Evolutionary conservation across 2,888 invertebrate species (phyloP).

Genomic region (Latrodectus hesperus): DNA sequence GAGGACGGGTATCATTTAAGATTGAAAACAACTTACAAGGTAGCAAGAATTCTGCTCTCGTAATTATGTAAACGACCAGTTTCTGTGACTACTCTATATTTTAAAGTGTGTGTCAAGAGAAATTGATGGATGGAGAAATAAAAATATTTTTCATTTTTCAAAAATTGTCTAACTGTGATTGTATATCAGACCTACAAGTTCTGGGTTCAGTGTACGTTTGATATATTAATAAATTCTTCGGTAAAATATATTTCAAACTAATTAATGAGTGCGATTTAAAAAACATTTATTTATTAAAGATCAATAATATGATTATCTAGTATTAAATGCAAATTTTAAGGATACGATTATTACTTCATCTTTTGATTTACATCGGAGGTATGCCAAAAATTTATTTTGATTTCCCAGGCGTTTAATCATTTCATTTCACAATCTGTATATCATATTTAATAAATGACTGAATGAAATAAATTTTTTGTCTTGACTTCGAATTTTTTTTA

Average conservation of each 20-base stretch:
- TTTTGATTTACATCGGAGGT: not conserved
- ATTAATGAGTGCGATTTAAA: not conserved
- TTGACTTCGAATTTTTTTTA: too few relatives aligned
- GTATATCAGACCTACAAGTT: not conserved
- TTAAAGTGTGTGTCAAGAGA: not conserved
- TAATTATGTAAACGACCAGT: not conserved
- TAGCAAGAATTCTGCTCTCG: not conserved
- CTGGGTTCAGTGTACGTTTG: not conserved
- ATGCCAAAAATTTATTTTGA: not conserved
- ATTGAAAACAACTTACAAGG: not conserved
- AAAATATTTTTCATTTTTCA: not conserved
- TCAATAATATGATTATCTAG: constrained; percentile 7
- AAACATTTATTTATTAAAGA: not conserved
- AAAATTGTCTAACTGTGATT: not conserved
- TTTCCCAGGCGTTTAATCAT: too few relatives aligned
- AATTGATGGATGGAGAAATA: not conserved
- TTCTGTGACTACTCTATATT: constrained; percentile 3
- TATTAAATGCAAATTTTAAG: constrained; percentile 45
- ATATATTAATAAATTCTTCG: not conserved
- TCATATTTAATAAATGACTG: too few relatives aligned
- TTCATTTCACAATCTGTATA: too few relatives aligned
- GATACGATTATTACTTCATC: constrained; percentile 11
- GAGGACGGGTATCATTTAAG: too few relatives aligned
- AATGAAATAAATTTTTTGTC: too few relatives aligned
- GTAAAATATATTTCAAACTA: not conserved